phyloP scores from a whole-genome alignment of 2,888 invertebrate genomes.

The Conomelus anceps region DNA sequence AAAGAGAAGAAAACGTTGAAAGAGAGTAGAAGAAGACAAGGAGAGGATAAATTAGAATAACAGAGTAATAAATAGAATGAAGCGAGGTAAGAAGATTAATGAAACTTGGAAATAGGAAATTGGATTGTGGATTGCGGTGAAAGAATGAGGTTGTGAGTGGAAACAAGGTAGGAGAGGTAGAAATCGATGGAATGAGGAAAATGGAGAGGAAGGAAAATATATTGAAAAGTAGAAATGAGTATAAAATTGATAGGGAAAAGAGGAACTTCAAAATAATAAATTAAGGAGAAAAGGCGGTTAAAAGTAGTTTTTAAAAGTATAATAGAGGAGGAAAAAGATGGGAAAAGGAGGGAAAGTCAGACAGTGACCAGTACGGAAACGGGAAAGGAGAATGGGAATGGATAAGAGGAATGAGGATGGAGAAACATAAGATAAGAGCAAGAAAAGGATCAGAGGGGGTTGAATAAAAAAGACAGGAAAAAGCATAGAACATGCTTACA shows the following conservation, averaged over 20 bases:
- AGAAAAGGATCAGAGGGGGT: no score
- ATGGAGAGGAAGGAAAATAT: not conserved
- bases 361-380: no score
- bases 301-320: not conserved
- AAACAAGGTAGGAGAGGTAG: not conserved
- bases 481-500: no score
- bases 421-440: not conserved
- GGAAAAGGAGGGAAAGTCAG: not conserved
- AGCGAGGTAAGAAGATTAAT: no score
- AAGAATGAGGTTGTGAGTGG: not conserved
- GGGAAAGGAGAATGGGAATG: not conserved
- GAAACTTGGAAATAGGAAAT: no score
- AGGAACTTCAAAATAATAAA: no score
- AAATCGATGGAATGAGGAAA: not conserved
- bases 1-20: not conserved
- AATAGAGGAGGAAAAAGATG: not conserved
- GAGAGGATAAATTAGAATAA: not conserved
- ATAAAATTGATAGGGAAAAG: no score
- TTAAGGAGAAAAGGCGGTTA: no score
- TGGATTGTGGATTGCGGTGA: not conserved
- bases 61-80: no score
- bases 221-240: not conserved
- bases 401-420: not conserved
- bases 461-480: no score
- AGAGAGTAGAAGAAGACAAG: not conserved